Conservation (phyloP, 2,113 vertebrate species). For the Ramphastos sulfuratus region DNA sequence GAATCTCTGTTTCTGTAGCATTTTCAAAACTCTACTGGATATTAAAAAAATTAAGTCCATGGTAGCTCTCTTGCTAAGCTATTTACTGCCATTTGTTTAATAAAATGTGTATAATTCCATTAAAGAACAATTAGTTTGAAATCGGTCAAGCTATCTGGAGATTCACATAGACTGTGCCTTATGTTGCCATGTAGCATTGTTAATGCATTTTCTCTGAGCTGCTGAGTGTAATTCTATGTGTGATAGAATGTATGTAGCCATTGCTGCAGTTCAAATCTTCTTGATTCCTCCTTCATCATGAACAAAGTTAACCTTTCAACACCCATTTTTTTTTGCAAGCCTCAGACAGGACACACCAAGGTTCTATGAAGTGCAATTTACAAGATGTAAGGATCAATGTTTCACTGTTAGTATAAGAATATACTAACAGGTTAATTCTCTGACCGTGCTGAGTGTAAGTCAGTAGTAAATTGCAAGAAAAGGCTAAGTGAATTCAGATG, state of each 20-base stretch:
- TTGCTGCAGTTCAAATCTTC: background rate
- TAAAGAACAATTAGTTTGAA: background rate
- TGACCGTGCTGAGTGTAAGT: background rate
- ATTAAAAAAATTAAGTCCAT: background rate
- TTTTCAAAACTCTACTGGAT: background rate
- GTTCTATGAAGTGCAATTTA: background rate
- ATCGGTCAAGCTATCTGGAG: background rate
- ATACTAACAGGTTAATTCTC: background rate
- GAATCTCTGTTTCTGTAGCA: background rate
- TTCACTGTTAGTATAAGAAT: background rate
- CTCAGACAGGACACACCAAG: background rate
- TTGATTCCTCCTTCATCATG: background rate
- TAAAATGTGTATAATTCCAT: background rate
- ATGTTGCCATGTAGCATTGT: background rate
- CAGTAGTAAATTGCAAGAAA: background rate
- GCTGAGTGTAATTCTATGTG: background rate
- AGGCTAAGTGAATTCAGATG: background rate
- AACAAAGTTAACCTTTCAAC: background rate
- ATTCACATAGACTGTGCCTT: background rate
- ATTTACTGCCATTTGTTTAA: background rate
- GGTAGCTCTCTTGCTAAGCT: background rate
- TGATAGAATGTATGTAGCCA: background rate
- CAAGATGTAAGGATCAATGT: background rate
- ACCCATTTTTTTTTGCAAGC: background rate
- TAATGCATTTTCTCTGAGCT: background rate